These are phyloP conservation scores for Baryphthengus martii DNA, from an alignment of 2,113 vertebrate species.

Conservation along the genomic window DNA sequence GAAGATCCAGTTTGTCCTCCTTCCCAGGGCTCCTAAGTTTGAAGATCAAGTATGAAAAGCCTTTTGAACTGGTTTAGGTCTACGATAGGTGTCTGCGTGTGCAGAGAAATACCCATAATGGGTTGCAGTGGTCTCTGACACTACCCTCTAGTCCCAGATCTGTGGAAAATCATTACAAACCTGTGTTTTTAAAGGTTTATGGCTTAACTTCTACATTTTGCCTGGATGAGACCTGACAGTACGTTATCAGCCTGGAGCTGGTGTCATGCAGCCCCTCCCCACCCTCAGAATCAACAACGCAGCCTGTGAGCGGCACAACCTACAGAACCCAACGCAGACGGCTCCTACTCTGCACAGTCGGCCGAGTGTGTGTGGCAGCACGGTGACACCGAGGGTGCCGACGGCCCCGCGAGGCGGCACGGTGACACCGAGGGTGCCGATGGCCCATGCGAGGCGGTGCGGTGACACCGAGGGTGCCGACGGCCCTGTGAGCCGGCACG, in stretches of 20 bases:
- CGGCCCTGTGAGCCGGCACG: fast-evolving
- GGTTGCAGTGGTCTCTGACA: neutral
- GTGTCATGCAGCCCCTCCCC: neutral
- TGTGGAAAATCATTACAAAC: neutral
- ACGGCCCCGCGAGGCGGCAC: no score
- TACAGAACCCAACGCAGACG: fast-evolving
- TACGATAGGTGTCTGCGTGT: neutral
- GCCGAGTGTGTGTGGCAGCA: neutral
- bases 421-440: fast-evolving
- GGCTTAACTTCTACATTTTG: neutral
- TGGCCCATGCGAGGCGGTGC: no score
- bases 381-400: fast-evolving
- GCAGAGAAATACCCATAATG: neutral
- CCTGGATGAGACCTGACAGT: neutral
- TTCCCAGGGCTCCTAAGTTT: neutral
- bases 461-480: fast-evolving
- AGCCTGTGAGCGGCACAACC: neutral
- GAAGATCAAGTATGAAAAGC: neutral
- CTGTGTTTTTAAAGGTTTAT: neutral
- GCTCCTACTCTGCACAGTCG: neutral
- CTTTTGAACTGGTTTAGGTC: neutral
- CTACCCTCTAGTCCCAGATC: neutral
- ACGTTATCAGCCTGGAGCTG: neutral
- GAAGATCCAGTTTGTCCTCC: no score
- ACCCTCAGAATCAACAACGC: neutral